Conservation (phyloP, 1,140 invertebrate genomes). For the Procambarus clarkii region DNA sequence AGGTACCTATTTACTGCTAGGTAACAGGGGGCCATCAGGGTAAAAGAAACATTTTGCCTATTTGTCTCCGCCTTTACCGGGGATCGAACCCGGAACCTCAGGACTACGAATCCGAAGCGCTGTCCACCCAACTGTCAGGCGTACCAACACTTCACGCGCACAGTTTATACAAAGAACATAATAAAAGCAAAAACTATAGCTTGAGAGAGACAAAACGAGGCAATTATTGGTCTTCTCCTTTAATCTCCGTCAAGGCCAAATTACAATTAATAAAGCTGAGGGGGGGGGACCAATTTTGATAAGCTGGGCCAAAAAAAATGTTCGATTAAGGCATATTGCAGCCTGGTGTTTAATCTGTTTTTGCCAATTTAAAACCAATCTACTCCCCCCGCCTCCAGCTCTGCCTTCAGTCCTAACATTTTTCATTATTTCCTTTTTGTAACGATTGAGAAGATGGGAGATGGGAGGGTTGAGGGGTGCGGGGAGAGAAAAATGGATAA, state of each 20-base stretch:
- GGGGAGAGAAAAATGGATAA: not conserved
- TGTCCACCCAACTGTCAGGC: too few relatives aligned
- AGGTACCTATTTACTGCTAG: too few relatives aligned
- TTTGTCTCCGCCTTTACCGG: too few relatives aligned
- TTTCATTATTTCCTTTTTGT: not conserved
- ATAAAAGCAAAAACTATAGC: too few relatives aligned
- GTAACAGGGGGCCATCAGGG: too few relatives aligned
- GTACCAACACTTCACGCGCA: too few relatives aligned
- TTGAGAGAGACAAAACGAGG: too few relatives aligned
- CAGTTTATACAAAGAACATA: too few relatives aligned
- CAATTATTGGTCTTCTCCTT: not conserved
- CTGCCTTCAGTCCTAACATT: not conserved
- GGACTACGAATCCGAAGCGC: too few relatives aligned
- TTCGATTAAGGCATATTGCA: constrained; percentile 11
- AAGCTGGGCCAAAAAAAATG: not conserved
- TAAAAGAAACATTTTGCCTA: too few relatives aligned
- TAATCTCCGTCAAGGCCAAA: constrained; percentile 1
- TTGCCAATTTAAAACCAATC: constrained; percentile 15
- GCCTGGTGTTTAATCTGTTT: not conserved
- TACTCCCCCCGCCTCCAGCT: not conserved
- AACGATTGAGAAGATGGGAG: too few relatives aligned
- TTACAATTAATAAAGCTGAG: constrained; percentile 4
- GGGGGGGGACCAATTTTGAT: not conserved
- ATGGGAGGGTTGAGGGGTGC: not conserved
- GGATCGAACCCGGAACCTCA: too few relatives aligned